Conservation (phyloP, 2,113 vertebrate genomes). For the Alaudala cheleensis region DNA sequence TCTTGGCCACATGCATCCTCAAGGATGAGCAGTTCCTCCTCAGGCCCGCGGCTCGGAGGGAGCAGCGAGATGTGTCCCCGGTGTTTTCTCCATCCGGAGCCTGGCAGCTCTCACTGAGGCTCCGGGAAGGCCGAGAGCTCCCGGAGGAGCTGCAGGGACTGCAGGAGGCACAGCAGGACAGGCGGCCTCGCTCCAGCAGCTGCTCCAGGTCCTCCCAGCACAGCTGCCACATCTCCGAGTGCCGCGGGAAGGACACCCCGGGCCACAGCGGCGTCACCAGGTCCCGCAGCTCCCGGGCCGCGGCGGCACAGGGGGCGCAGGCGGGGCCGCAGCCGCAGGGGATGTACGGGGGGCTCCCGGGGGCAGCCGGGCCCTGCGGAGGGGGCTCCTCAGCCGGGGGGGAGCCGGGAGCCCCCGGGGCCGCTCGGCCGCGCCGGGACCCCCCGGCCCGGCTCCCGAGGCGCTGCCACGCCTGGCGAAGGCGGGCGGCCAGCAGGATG, state of each 20-base stretch:
- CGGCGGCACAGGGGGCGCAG: neutral
- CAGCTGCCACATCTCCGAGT: neutral
- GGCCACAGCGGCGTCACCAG: neutral
- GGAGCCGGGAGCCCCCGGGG: neutral
- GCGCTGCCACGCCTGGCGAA: neutral
- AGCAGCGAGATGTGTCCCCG: accelerated
- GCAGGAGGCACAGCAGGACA: neutral
- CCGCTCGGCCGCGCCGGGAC: neutral
- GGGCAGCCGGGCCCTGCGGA: neutral
- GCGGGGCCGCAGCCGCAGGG: neutral
- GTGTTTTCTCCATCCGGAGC: accelerated
- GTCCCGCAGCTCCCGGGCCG: neutral
- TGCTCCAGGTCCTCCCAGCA: neutral
- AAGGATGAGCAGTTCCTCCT: neutral
- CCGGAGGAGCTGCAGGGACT: neutral
- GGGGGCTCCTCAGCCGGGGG: neutral
- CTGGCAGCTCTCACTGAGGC: neutral
- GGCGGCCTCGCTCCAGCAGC: neutral
- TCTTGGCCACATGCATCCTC: neutral
- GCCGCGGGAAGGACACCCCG: neutral
- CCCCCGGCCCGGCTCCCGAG: neutral
- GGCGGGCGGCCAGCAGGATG: neutral
- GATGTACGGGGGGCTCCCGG: neutral
- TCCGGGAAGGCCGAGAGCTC: neutral
- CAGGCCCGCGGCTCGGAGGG: accelerated